Base-by-base conservation (phyloP, 2,113 vertebrate species). In the Amblyornis subalaris region DNA sequence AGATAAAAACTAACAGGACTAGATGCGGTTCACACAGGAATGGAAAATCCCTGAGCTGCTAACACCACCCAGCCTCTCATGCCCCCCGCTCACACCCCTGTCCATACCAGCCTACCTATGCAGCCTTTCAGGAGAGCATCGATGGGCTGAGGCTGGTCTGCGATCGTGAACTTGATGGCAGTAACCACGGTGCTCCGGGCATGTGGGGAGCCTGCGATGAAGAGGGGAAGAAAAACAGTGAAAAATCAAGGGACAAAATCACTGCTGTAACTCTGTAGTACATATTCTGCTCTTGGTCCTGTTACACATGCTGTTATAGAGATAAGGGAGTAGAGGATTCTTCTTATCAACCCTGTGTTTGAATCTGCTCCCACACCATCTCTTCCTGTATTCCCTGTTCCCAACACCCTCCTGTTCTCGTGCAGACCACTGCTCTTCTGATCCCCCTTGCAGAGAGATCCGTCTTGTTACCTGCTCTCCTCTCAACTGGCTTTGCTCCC, bases 81-180 rank as follows among this genome's bases (percentile, higher is more conserved):
- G 9, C 3, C 35, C 16, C 38, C 36, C 65, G 73, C 42, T 54
- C 40, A 28, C 13, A 2, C 1, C 3, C 33, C 25, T 36, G 44
- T 6, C 29, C 13, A n/a, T 17, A 28, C 9, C 9, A 45, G 61
- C 95, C 95, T 97, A 99, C 99, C 98, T n/a, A 99, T 98, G 93
- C 98, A 98, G 90, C 97, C 98, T 91, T 98, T 99, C 44, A 99
- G 98, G 53, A 99, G 98, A 21, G 98, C 69, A 31, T 99, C 99
- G 0, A 99, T 94, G 13, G 98, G 97, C 84, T 98, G 98, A 5
- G 99, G 99, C 40, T 99, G 99, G 94, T 99, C 99, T 7, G 98
- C 97, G 5, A 99, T 98, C 0, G 99, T 99, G 97, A 99, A 99
- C 93, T 99, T 99, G 85, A 99, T 84, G 1, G 99, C 98, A 1